Evolutionary conservation across 1,140 invertebrate species (phyloP).

Genomic region (Pseudachorutes palmiensis): DNA sequence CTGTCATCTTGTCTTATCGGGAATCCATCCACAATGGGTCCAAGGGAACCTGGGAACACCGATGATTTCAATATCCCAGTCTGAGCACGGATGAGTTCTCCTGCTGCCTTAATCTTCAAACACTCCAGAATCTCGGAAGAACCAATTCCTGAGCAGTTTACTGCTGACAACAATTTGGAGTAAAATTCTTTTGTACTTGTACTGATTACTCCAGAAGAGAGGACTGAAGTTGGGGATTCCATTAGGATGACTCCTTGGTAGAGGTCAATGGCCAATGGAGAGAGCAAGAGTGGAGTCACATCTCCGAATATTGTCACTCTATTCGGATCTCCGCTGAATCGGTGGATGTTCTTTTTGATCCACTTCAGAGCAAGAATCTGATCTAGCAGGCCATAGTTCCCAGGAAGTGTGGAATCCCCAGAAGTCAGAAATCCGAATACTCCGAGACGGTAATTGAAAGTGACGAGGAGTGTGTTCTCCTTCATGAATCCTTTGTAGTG

Average conservation of each 20-base stretch:
- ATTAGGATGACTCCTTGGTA: constrained; percentile 23
- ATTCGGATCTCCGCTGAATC: constrained; percentile 73
- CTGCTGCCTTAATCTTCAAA: not conserved
- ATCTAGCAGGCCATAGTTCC: constrained; percentile 92
- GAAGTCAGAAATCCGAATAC: constrained; percentile 80
- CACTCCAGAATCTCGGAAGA: not conserved
- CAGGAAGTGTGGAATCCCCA: constrained; percentile 79
- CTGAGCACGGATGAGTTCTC: constrained; percentile 4
- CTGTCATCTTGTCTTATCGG: not conserved
- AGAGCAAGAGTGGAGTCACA: constrained; percentile 35
- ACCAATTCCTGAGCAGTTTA: not conserved
- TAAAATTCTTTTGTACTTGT: not conserved
- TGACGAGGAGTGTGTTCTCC: constrained; percentile 87
- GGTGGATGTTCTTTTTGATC: constrained; percentile 48
- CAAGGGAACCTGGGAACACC: not conserved
- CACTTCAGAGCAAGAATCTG: constrained; percentile 81
- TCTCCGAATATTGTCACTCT: constrained; percentile 82
- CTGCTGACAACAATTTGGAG: not conserved
- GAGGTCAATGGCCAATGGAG: constrained; percentile 12
- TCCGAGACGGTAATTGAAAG: constrained; percentile 91
- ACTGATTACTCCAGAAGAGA: not conserved
- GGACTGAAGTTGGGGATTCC: constrained; percentile 9
- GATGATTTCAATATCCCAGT: not conserved
- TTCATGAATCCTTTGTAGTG: constrained; percentile 83
- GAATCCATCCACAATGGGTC: not conserved